Evolutionary conservation across 2,113 vertebrate genomes (phyloP).

Genomic region (Crotophaga sulcirostris): DNA sequence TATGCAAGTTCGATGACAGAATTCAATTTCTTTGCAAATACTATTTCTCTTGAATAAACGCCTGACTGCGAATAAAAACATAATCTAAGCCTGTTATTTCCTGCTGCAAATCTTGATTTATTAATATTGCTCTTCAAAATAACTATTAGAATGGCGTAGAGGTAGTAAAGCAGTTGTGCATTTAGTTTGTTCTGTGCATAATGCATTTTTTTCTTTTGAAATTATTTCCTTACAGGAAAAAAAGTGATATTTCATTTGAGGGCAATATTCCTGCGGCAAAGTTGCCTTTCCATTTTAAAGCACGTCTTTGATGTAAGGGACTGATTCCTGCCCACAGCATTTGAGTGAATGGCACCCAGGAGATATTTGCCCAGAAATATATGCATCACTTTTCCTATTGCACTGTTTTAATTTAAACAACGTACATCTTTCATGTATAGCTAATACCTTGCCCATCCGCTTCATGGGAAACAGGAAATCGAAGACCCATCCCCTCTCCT

Average conservation of each 20-base stretch:
- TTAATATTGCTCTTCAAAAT: background rate
- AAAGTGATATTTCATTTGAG: background rate
- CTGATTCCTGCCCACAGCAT: background rate
- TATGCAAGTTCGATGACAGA: accelerated
- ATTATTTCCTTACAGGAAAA: background rate
- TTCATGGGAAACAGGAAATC: background rate
- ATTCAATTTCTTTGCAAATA: background rate
- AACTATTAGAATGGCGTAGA: background rate
- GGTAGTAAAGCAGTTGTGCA: background rate
- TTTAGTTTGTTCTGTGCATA: background rate
- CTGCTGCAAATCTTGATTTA: background rate
- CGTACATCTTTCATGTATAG: accelerated
- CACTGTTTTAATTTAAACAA: background rate
- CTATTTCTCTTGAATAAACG: background rate
- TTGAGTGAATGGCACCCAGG: background rate
- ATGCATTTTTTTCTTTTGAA: background rate
- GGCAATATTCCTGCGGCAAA: background rate
- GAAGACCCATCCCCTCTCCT: background rate
- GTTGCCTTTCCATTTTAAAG: background rate
- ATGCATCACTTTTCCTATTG: accelerated
- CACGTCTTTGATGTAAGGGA: background rate
- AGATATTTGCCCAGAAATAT: background rate
- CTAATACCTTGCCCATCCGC: background rate
- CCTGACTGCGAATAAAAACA: background rate
- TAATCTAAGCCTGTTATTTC: background rate